A percentile compares a stretch with the other conserved stretches of the same genome.
Evolutionary conservation across 1,140 invertebrate species (phyloP).

Genomic region (Linepithema humile): DNA sequence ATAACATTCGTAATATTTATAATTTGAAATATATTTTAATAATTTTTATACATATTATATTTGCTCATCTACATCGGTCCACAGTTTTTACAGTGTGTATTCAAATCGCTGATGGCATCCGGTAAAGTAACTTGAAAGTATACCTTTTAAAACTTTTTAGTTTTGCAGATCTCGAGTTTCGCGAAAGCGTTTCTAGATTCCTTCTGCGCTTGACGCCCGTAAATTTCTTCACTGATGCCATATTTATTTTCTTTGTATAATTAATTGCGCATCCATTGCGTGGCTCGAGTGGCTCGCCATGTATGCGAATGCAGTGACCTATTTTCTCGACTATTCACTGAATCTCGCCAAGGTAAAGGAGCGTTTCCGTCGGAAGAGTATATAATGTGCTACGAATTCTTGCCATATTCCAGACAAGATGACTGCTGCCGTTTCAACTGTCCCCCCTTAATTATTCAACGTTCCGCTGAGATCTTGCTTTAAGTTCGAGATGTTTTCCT

Average conservation of each 20-base stretch:
- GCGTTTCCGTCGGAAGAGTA: slow-evolving; percentile 32
- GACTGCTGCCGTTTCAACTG: slow-evolving; percentile 45
- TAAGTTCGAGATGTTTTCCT: slow-evolving; percentile 23
- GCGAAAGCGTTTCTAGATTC: not conserved
- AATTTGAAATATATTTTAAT: slow-evolving; percentile 19
- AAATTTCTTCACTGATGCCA: slow-evolving; percentile 9
- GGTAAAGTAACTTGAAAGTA: not conserved
- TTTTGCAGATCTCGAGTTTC: not conserved
- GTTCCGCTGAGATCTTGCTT: slow-evolving; percentile 22
- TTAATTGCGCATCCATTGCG: slow-evolving; percentile 40
- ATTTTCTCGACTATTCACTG: slow-evolving; percentile 51
- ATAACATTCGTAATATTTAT: not conserved
- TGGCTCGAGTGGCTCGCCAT: slow-evolving; percentile 21
- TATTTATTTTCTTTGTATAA: slow-evolving; percentile 57
- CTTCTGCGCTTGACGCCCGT: slow-evolving; percentile 4
- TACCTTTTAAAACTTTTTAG: not conserved
- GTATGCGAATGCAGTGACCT: slow-evolving; percentile 49
- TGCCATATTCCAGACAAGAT: slow-evolving; percentile 14
- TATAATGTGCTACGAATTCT: slow-evolving; percentile 51
- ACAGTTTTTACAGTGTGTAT: not conserved
- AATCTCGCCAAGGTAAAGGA: slow-evolving; percentile 25
- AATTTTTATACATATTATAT: not conserved
- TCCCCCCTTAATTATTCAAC: slow-evolving; percentile 45
- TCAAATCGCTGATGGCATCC: not conserved
- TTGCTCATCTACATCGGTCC: no score